Conservation (phyloP, 2,888 invertebrate species). For the Luffia ferchaultella region DNA sequence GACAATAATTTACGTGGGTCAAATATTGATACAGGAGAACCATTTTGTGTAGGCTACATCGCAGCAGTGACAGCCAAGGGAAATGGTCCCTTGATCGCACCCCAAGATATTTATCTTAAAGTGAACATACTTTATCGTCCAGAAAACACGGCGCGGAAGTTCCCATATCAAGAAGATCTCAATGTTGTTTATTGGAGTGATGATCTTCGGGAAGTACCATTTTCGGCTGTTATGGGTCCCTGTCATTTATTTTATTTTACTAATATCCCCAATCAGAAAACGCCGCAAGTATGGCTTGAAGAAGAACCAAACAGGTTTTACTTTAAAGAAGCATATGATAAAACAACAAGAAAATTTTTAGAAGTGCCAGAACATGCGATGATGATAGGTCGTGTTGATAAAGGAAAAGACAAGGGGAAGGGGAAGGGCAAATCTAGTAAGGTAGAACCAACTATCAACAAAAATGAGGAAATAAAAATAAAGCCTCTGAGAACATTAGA, state of each 20-base stretch:
- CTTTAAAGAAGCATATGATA: conserved; percentile 74
- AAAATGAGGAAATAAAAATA: conserved; percentile 32
- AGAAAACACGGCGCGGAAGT: conserved; percentile 74
- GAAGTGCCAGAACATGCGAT: conserved; percentile 70
- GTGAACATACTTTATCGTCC: conserved; percentile 78
- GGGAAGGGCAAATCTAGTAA: conserved; percentile 71
- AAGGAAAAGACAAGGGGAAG: conserved; percentile 72
- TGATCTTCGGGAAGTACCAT: conserved; percentile 70
- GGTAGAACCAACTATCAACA: conserved; percentile 19
- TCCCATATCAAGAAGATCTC: conserved; percentile 70
- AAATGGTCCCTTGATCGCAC: conserved; percentile 53
- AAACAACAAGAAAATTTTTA: conserved; percentile 54
- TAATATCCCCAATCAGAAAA: conserved; percentile 57
- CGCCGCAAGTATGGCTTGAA: conserved; percentile 67
- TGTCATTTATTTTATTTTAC: conserved; percentile 74
- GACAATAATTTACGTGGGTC: conserved; percentile 75
- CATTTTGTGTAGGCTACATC: conserved; percentile 78
- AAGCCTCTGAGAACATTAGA: conserved; percentile 74
- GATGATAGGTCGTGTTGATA: conserved; percentile 66
- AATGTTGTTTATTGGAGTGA: conserved; percentile 82
- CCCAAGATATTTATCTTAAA: conserved; percentile 69
- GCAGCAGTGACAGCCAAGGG: conserved; percentile 67
- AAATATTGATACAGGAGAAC: conserved; percentile 75
- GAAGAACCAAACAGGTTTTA: conserved; percentile 76
- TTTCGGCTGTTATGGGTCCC: conserved; percentile 71